Percentiles rank a stretch among this genome's conserved stretches.
phyloP scores from a whole-genome alignment of 2,797 vertebrate species.

The Acrossocheilus fasciatus region DNA sequence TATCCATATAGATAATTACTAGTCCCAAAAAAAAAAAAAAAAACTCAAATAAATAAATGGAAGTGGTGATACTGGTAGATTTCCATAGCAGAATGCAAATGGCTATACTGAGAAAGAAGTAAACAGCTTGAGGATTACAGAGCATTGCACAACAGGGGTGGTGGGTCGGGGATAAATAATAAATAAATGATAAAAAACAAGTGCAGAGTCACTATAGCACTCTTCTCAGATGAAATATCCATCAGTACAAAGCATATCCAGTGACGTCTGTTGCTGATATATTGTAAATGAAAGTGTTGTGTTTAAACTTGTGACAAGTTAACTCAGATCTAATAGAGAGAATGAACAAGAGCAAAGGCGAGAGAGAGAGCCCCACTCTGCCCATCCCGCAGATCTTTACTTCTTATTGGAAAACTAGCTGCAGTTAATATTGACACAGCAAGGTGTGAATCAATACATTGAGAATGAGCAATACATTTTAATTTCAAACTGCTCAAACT shows the following conservation, averaged over 20 bases:
- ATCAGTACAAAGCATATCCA: not conserved
- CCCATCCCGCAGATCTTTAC: slow-evolving; percentile 86
- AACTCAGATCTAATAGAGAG: slow-evolving; percentile 11
- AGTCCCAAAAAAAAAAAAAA: not conserved
- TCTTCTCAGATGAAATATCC: not conserved
- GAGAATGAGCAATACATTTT: slow-evolving; percentile 99
- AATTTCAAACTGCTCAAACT: slow-evolving; percentile 98
- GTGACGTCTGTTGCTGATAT: not conserved
- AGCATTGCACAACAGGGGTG: not conserved
- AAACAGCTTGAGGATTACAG: not conserved
- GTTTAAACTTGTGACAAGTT: slow-evolving; percentile 12
- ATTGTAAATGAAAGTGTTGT: not conserved
- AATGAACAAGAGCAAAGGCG: slow-evolving; percentile 50
- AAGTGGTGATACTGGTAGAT: not conserved
- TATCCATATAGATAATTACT: not conserved
- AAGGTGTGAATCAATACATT: slow-evolving; percentile 95
- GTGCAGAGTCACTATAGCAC: not conserved
- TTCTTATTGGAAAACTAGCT: slow-evolving; percentile 96
- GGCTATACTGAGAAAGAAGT: not conserved
- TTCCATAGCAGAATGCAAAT: not conserved
- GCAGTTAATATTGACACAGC: slow-evolving; percentile 96
- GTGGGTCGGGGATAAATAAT: not conserved
- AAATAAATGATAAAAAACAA: not conserved
- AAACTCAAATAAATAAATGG: not conserved
- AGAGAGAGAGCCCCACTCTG: slow-evolving; percentile 40